Evolutionary conservation across 2,113 vertebrate genomes (phyloP).

Genomic region (Furnarius figulus): DNA sequence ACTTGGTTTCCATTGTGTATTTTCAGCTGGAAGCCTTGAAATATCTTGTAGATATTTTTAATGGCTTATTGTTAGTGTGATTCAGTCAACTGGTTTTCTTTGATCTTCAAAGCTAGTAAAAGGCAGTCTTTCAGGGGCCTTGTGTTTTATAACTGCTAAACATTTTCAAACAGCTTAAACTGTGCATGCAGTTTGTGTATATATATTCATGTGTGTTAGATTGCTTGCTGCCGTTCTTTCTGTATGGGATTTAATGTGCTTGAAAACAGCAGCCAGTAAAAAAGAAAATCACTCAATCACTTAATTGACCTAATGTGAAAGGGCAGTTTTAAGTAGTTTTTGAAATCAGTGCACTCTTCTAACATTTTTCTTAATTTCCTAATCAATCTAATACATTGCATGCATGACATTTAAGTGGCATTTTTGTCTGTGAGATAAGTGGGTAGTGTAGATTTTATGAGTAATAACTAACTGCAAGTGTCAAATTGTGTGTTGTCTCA

Average conservation of each 20-base stretch:
- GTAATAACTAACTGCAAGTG: background rate
- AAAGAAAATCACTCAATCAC: background rate
- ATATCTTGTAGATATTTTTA: background rate
- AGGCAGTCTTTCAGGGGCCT: background rate
- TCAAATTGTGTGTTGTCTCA: background rate
- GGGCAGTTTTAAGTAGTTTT: background rate
- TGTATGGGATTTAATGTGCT: background rate
- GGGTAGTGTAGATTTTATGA: background rate
- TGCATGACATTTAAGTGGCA: conserved; percentile 40
- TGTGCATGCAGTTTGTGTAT: background rate
- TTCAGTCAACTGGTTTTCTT: background rate
- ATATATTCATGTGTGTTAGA: background rate
- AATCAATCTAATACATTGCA: background rate
- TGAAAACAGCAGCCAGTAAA: background rate
- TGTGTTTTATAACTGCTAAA: background rate
- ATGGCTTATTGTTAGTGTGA: accelerated
- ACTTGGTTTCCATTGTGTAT: background rate
- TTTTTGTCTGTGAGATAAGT: background rate
- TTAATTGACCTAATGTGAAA: background rate
- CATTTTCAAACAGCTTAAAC: background rate
- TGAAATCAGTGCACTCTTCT: background rate
- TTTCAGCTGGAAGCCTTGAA: background rate
- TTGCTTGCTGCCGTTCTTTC: background rate
- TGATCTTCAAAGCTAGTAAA: background rate
- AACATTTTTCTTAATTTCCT: background rate